A percentile compares a stretch with the other conserved stretches of the same genome.
phyloP scores from a whole-genome alignment of 2,888 invertebrate species.

The Mythimna ferrago region DNA sequence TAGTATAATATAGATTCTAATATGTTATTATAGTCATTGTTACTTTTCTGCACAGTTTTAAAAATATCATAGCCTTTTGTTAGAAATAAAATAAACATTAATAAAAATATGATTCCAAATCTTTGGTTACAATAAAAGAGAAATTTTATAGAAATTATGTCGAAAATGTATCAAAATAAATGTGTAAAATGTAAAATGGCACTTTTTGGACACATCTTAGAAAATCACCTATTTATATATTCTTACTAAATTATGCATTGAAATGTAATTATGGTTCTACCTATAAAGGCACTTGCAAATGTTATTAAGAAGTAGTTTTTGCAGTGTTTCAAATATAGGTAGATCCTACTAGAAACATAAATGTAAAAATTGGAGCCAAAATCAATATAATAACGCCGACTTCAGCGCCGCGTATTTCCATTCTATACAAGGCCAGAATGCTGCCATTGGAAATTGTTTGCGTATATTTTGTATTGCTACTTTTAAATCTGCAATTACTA shows the following conservation, averaged over 20 bases:
- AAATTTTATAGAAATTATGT: not conserved
- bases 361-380: no score
- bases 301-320: not conserved
- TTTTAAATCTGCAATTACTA: no score
- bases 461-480: no score
- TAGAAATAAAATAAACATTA: not conserved
- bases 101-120: not conserved
- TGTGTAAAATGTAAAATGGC: not conserved
- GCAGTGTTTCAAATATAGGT: not conserved
- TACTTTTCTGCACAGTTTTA: not conserved
- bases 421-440: no score
- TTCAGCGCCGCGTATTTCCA: no score
- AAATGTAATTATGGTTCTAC: not conserved
- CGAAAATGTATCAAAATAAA: not conserved
- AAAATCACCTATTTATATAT: no score
- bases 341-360: not conserved
- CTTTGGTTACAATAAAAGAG: conserved; percentile 15
- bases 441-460: no score
- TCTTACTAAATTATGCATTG: conserved; percentile 3
- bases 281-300: conserved; percentile 1
- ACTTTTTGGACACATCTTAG: not conserved
- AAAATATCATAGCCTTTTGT: not conserved
- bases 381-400: no score
- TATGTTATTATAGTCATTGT: not conserved
- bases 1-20: not conserved